Base-by-base conservation (phyloP, 2,888 invertebrate genomes). In the Syrphus vitripennis region DNA sequence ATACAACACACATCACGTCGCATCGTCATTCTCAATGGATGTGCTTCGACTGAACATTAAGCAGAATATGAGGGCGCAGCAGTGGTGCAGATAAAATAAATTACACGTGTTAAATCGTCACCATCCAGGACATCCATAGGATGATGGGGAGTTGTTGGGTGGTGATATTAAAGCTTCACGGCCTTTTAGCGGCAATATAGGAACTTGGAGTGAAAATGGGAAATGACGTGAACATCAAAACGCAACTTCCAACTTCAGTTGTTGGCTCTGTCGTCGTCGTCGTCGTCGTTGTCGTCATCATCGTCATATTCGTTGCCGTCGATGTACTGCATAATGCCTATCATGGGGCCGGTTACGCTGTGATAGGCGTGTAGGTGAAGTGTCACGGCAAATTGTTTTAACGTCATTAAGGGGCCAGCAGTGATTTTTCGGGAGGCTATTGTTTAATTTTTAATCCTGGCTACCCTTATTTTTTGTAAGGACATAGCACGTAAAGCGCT, bases 301-400 rank as follows among this genome's bases (percentile, higher is more conserved):
- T n/a, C 24, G 61, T 24, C 24, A 26, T 40, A 24, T 16, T 40
- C 26, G 4, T 40, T 7, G 26, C 1, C 26, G 34, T 34, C n/a
- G 34, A 50, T 50, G 34, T 50, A 10, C 48, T 76, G 70, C 71
- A 75, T 59, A 75, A 80, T 80, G 55, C 71, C 75, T 71, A 55
- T 24, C 80, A 76, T 34, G 80, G 84, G 84, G 84, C 34, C 55
- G 75, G 80, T 86, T 82, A 70, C 65, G 61, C 77, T 55, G 16
- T 31, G 67, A 78, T 65, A 82, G 78, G 74, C 77, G 65, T 50
- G 72, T 40, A 76, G 71, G 76, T 81, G 42, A 81, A 84, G 81
- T 84, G 84, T 84, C 84, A 84, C 76, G 76, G 53, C 72, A 86
- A 86, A 86, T 86, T 86, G 86, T 86, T 86, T 86, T 86, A 86